These are phyloP conservation scores for Sarcophaga caerulescens DNA, from an alignment of 2,888 invertebrate genomes.

Conservation along the genomic window DNA sequence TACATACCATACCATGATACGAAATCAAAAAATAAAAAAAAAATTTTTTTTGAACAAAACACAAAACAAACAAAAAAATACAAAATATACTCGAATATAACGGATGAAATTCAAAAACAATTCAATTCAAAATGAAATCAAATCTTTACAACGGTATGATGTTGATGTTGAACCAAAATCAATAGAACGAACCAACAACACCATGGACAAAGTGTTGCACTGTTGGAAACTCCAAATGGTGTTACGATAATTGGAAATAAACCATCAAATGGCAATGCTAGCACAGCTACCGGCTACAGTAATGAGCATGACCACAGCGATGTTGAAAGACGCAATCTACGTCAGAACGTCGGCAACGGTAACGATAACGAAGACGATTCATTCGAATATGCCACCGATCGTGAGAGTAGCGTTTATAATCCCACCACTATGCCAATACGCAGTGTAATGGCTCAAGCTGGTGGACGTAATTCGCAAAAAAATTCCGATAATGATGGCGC, in stretches of 20 bases:
- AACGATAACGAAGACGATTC: constrained; percentile 77
- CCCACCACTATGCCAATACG: constrained; percentile 78
- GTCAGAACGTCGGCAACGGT: background rate
- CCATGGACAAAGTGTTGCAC: constrained; percentile 78
- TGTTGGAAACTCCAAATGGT: constrained; percentile 79
- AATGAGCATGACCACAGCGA: constrained; percentile 72
- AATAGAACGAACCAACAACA: constrained; percentile 68
- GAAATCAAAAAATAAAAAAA: constrained; percentile 29
- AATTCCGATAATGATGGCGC: constrained; percentile 70
- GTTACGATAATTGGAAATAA: constrained; percentile 76
- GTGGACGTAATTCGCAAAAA: constrained; percentile 76
- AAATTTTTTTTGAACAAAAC: background rate
- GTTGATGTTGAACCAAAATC: background rate
- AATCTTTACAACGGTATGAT: background rate
- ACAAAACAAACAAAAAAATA: constrained; percentile 12
- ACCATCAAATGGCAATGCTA: constrained; percentile 41
- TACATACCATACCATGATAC: constrained; percentile 38
- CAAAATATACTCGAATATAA: constrained; percentile 20
- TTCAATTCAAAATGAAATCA: background rate
- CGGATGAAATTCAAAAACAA: background rate
- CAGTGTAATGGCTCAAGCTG: constrained; percentile 75
- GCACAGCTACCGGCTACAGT: constrained; percentile 56
- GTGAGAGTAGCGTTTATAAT: constrained; percentile 80
- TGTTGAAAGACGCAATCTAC: constrained; percentile 71
- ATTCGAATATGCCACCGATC: constrained; percentile 79